phyloP scores from a whole-genome alignment of 2,797 vertebrate genomes.

The Petrocephalus sullivani region DNA sequence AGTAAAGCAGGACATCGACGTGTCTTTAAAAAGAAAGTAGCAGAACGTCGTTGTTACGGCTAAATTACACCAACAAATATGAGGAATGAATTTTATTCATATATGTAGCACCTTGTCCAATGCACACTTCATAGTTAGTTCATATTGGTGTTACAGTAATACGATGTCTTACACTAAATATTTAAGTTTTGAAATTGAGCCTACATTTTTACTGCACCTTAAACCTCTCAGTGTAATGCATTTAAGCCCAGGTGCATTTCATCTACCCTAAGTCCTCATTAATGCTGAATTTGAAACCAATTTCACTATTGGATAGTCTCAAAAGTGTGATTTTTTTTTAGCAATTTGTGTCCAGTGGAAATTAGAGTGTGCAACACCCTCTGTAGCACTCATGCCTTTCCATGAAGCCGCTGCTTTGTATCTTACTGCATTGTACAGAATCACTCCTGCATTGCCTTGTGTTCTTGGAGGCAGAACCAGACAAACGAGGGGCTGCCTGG shows the following conservation, averaged over 20 bases:
- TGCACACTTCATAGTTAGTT: neutral
- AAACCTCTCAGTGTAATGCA: neutral
- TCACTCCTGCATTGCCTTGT: neutral
- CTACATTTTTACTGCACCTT: neutral
- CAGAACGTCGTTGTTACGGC: neutral
- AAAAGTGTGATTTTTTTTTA: neutral
- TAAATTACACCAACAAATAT: neutral
- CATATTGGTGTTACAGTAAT: neutral
- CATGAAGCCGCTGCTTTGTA: neutral
- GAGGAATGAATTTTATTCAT: neutral
- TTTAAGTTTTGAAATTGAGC: neutral
- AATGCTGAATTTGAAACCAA: neutral
- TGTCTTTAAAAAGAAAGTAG: neutral
- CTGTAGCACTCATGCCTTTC: neutral
- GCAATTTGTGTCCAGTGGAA: neutral
- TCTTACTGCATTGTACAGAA: neutral
- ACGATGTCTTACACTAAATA: neutral
- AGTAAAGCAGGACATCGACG: neutral
- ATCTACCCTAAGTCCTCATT: neutral
- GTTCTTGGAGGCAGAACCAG: neutral
- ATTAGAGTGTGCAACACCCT: neutral
- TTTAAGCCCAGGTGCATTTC: conserved; percentile 1
- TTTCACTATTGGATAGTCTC: neutral
- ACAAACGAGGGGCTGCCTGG: neutral
- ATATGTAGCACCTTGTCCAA: neutral